Percentiles rank a stretch among this genome's conserved stretches.
phyloP scores from a whole-genome alignment of 2,888 invertebrate genomes.

The Ceraclea dissimilis region DNA sequence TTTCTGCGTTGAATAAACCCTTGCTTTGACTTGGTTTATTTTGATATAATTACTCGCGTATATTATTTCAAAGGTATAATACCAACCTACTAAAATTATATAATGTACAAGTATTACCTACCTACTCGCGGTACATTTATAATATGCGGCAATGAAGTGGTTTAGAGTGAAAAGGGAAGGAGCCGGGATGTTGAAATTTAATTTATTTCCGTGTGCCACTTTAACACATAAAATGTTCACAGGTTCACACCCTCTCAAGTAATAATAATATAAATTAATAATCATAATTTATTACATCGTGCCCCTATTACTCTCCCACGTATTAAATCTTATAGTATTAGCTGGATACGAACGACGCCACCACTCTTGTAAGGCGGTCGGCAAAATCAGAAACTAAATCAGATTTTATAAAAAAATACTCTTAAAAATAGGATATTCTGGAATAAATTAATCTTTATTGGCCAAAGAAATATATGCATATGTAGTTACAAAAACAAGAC shows the following conservation, averaged over 20 bases:
- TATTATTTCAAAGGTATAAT: too few relatives aligned
- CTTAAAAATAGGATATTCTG: too few relatives aligned
- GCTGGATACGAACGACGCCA: not conserved
- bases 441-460: too few relatives aligned
- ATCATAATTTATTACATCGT: not conserved
- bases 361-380: not conserved
- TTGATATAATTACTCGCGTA: too few relatives aligned
- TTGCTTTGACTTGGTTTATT: too few relatives aligned
- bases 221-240: not conserved
- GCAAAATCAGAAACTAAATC: not conserved
- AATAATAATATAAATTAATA: constrained; percentile 2
- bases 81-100: too few relatives aligned
- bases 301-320: not conserved
- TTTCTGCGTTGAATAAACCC: too few relatives aligned
- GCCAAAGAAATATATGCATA: too few relatives aligned
- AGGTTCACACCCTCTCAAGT: not conserved
- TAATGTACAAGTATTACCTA: too few relatives aligned
- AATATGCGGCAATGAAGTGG: not conserved
- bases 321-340: not conserved
- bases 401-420: too few relatives aligned
- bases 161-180: not conserved
- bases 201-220: not conserved
- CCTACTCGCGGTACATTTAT: too few relatives aligned
- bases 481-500: too few relatives aligned
- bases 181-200: not conserved